Base-by-base conservation (phyloP, 2,113 vertebrate genomes). In the Embiotoca jacksoni region DNA sequence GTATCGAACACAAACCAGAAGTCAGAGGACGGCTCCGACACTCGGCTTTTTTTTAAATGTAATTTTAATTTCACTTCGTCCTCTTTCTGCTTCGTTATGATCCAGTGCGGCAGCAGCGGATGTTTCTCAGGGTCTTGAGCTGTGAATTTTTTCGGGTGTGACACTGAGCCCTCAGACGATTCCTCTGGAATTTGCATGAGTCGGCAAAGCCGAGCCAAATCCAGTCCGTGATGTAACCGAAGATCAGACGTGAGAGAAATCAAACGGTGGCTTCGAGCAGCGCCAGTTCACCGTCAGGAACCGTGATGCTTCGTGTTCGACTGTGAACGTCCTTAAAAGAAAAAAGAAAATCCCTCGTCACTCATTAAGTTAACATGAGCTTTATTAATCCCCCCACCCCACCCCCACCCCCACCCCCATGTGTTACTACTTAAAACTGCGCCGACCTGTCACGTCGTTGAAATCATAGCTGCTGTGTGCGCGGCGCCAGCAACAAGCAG, bases 401-500 rank as follows among this genome's bases (percentile, higher is more conserved):
- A 67, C 23, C 3, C 69, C 73, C 74, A 67, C 46, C 59, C 9
- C n/a, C 3, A 23, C 3, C 69, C 73, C 74, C 63, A 67, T 33
- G 14, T 68, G 62, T 77, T 61, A 35, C 61, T 66, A 55, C 57
- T 7, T 55, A 33, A 23, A 71, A 54, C 54, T 71, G 61, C 61
- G 63, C 69, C 23, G 64, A 70, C 37, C 59, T 83, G 75, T 73
- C 78, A 41, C 71, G 53, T 49, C 62, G 58, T 72, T 81, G 75
- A 86, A 86, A 82, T 72, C 68, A 44, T 69, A 77, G 60, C 57
- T 67, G 68, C 69, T 23, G 15, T 23, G 68, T 62, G 57, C 58
- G 32, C 60, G 31, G 75, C 2, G 72, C 52, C 76, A 63, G 84
- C 72, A 88, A 65, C 72, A 76, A 67, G 55, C 70, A 82, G 70